A percentile compares a stretch with the other conserved stretches of the same genome.
These are phyloP conservation scores for Epiblema foenella DNA, from an alignment of 2,888 invertebrate genomes.

Conservation along the genomic window DNA sequence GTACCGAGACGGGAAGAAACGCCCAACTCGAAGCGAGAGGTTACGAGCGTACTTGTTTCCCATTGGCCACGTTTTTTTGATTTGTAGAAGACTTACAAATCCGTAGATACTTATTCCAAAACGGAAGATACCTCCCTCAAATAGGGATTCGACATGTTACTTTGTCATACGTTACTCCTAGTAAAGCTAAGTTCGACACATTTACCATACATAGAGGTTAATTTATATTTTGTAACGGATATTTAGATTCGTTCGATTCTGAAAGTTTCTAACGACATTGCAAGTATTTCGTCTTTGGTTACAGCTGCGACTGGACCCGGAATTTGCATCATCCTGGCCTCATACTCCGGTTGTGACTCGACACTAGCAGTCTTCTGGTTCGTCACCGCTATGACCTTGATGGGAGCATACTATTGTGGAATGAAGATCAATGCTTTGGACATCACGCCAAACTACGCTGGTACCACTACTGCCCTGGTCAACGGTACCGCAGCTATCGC, in stretches of 20 bases:
- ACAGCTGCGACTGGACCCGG: conserved; percentile 87
- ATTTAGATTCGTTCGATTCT: no score
- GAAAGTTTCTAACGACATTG: no score
- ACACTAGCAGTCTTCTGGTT: conserved; percentile 84
- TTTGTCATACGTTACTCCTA: no score
- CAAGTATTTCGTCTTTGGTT: conserved; percentile 44
- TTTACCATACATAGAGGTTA: no score
- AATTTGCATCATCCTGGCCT: conserved; percentile 86
- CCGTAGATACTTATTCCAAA: not conserved
- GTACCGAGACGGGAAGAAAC: no score
- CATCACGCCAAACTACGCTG: conserved; percentile 87
- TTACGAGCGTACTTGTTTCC: no score
- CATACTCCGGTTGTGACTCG: conserved; percentile 86
- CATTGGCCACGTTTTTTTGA: no score
- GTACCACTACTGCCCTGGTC: conserved; percentile 87
- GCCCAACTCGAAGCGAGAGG: no score
- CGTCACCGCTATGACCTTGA: conserved; percentile 87
- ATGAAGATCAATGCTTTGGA: conserved; percentile 88
- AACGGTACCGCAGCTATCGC: conserved; percentile 87
- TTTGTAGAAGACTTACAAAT: not conserved
- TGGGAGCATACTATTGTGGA: conserved; percentile 89
- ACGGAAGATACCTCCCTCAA: no score
- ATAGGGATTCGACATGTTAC: no score
- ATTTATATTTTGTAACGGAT: no score
- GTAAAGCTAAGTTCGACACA: no score